These are phyloP conservation scores for Schizaphis graminum DNA, from an alignment of 2,888 invertebrate genomes.

Conservation along the genomic window DNA sequence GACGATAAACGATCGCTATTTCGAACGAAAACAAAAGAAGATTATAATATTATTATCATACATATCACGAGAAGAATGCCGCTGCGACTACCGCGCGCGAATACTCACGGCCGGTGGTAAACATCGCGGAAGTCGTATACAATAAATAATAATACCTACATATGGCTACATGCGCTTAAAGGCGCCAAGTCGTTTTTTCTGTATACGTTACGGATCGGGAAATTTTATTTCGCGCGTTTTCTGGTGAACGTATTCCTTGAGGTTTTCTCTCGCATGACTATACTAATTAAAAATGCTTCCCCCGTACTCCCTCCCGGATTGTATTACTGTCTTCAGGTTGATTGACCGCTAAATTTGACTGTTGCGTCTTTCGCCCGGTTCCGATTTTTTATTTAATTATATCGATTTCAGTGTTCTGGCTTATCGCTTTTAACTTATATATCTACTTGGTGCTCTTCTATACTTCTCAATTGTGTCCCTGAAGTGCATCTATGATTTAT, in stretches of 20 bases:
- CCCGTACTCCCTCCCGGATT: background rate
- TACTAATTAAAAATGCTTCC: background rate
- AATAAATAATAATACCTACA: background rate
- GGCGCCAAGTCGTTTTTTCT: background rate
- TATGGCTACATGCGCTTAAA: background rate
- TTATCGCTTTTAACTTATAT: background rate
- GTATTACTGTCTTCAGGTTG: background rate
- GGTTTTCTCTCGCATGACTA: background rate
- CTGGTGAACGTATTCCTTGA: background rate
- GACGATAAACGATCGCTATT: background rate
- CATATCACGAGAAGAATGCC: background rate
- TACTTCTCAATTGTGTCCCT: background rate
- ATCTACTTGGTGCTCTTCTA: background rate
- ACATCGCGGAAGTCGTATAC: background rate
- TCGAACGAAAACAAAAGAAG: background rate
- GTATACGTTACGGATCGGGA: background rate
- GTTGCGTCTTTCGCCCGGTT: background rate
- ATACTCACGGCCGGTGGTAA: background rate
- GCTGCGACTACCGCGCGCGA: background rate
- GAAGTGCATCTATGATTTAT: no score
- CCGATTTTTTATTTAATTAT: background rate
- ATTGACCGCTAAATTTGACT: background rate
- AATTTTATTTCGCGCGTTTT: background rate
- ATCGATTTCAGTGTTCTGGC: background rate
- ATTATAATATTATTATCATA: background rate